Conservation (phyloP, 92 coral and sea anemone genomes). For the Bergia sp. region DNA sequence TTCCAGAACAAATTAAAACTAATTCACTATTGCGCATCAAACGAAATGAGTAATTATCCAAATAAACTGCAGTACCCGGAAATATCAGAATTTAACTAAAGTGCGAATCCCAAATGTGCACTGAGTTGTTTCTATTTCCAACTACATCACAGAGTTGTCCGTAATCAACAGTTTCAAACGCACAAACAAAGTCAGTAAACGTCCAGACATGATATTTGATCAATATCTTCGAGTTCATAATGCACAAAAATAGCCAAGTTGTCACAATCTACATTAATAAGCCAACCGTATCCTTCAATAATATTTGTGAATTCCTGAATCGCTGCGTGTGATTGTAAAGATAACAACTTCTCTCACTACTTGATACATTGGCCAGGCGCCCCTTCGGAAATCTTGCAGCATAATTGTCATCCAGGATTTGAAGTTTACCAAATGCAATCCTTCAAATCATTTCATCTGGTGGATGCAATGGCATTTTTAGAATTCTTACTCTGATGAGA, state of each 20-base stretch:
- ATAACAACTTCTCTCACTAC: slow-evolving; percentile 44
- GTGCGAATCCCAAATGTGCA: slow-evolving; percentile 27
- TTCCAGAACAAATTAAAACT: slow-evolving; percentile 66
- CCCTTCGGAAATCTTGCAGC: not conserved
- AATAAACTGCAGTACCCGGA: slow-evolving; percentile 57
- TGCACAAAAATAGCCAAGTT: slow-evolving; percentile 65
- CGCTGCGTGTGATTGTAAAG: slow-evolving; percentile 58
- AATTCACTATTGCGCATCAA: slow-evolving; percentile 66
- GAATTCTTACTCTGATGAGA: slow-evolving; percentile 8
- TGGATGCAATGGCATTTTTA: not conserved
- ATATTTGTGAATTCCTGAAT: slow-evolving; percentile 71
- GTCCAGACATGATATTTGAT: slow-evolving; percentile 51
- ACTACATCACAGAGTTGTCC: not conserved
- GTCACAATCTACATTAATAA: slow-evolving; percentile 56
- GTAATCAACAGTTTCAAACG: not conserved
- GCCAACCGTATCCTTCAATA: slow-evolving; percentile 53
- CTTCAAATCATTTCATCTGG: not conserved
- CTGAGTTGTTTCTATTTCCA: not conserved
- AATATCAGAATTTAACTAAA: slow-evolving; percentile 59
- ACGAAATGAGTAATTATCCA: slow-evolving; percentile 62
- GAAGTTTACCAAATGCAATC: not conserved
- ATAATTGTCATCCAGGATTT: not conserved
- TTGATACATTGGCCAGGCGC: slow-evolving; percentile 40
- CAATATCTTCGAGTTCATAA: slow-evolving; percentile 60
- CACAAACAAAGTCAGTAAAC: slow-evolving; percentile 3